Conservation (phyloP, 53 echinoderm and acorn worm species). For the Echinarachnius parma region DNA sequence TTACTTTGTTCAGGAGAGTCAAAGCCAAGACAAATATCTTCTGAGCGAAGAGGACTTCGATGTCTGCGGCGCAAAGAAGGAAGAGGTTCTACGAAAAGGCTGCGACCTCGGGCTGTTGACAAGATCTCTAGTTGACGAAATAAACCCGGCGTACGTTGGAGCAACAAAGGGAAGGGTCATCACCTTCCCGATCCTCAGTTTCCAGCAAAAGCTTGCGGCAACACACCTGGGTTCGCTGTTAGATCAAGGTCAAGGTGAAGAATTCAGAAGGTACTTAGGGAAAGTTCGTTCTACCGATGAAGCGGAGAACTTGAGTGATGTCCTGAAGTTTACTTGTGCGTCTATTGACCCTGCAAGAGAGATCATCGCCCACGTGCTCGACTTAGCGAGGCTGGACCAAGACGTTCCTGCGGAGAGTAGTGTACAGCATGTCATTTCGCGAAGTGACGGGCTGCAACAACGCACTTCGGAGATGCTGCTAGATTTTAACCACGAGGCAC, state of each 20-base stretch:
- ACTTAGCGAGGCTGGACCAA: background rate
- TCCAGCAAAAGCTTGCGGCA: constrained; percentile 9
- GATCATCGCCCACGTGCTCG: background rate
- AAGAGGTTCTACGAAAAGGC: background rate
- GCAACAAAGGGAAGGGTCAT: constrained; percentile 4
- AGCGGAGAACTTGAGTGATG: background rate
- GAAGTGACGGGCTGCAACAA: background rate
- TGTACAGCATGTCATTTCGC: background rate
- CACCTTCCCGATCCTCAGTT: background rate
- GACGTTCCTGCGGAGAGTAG: background rate
- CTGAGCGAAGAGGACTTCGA: constrained; percentile 14
- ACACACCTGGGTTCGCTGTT: background rate
- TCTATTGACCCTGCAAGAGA: background rate
- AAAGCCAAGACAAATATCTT: background rate
- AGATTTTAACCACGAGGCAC: constrained; percentile 7
- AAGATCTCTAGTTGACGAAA: background rate
- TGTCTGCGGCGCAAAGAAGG: background rate
- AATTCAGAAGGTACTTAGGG: background rate
- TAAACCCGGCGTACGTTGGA: background rate
- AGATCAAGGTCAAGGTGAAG: background rate
- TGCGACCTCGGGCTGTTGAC: background rate
- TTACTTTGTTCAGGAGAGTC: background rate
- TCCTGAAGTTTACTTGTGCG: background rate
- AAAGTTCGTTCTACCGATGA: background rate
- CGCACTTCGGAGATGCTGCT: background rate